Evolutionary conservation across 2,113 vertebrate species (phyloP), one percentile per base, ranked within the genome.

Genomic region (Leucosticte australis): DNA sequence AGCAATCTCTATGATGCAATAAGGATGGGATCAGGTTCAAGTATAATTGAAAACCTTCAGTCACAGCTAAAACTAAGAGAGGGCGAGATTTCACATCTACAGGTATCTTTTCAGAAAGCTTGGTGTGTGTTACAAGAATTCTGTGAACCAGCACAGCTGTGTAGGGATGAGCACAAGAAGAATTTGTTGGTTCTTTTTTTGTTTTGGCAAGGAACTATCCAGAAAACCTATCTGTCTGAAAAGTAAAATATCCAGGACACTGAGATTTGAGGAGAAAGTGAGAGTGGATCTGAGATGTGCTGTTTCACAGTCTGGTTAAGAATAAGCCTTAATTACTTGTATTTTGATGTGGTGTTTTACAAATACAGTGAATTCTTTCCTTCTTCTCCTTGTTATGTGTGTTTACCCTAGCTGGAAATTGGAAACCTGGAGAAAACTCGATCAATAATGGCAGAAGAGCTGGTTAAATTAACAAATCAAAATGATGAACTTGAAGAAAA

Each of bases 401-500:
- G 70, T 96, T 63, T 94, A 28, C 44, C 35, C 73, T 94, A 99
- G 99, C 76, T 99, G 91, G 99, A 99, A 98, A 99, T 99, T 83
- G 97, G 98, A 52, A 98, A 91, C 95, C 97, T 99, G 89, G 99
- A 99, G 97, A 98, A 99, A 97, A 99, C 98, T 65, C 99, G 99
- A 53, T 98, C 99, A 9, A 98, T 99, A 96, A 99, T 99, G 98
- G 98, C 99, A 23, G 99, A 99, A 95, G 99, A 99, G 63, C 96
- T 99, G 41, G 98, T 99, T 92, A 98, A 98, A 88, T 98, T 99
- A 97, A 99, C 99, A 91, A 99, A 98, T 98, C 98, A 98, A 95
- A 99, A 99, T 11, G 99, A 99, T n/a, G 99, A 99, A 24, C 98
- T 99, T 89, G 98, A 99, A 94, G 98, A 98, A 93, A 98, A 98